Evolutionary conservation across 1,140 invertebrate genomes (phyloP), one percentile per base, ranked within the genome.

Genomic region (Drosophila sp.): DNA sequence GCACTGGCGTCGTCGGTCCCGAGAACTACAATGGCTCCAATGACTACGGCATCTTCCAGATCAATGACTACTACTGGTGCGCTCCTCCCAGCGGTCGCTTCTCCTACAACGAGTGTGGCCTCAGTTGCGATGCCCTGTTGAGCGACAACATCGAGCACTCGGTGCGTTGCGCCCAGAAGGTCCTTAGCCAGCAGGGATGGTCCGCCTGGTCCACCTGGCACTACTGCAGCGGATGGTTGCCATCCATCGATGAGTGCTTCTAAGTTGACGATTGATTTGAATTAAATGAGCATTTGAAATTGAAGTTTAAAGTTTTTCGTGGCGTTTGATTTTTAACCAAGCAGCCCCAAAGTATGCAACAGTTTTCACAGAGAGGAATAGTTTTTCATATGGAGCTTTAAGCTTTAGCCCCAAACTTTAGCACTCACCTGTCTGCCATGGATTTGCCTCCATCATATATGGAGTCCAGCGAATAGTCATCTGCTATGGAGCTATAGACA

Each of bases 31-130:
- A 90, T 56, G 82, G 77, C 30, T 81, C 76, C 60, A 56, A 72
- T 3, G 89, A 90, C 70, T 90, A 81, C 47, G 87, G 90, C 5
- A 76, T 90, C 32, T 91, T 90, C 69, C 87, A 90, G 64, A 90
- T 91, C 55, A 91, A 91, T 44, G 72, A 80, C 60, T 64, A 66
- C n/a, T 91, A 79, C 41, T 91, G 90, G 90, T 90, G 90, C 61
- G 71, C 70, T 54, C 72, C 72, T 7, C 10, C 66, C 1, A 66
- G 41, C 17, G 76, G 69, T 47, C 56, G 68, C 7, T 32, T 55
- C 38, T 80, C 77, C 23, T 69, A 73, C 55, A 79, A 84, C 5
- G 65, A 65, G 17, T 90, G 83, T 17, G 55, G 63, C 0, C 0
- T 81, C 6, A 72, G 44, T 23, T 90, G 86, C 65, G 55, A 73